Evolutionary conservation across 2,888 invertebrate genomes (phyloP), one percentile per base, ranked within the genome.

Genomic region (Cetonia aurata): DNA sequence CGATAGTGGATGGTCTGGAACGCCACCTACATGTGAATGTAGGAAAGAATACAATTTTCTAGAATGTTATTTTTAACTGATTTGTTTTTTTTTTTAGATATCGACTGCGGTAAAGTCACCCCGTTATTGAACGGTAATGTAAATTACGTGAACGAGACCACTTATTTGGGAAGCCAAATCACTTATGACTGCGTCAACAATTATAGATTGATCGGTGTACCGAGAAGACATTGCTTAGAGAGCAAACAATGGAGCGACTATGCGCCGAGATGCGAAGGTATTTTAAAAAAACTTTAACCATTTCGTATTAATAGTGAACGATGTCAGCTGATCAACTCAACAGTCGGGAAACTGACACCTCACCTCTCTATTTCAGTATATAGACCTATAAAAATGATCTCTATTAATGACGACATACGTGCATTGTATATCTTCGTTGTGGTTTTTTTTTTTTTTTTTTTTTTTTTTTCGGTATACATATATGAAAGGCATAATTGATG

Each of bases 221-320:
- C 90, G 0, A 88, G 90, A 56, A 86, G 96, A 70, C 86, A 87
- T 15, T 96, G 96, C 79, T 86, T 90, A 48, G 91, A 92, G 74
- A 91, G 90, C 71, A 92, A 90, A 67, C 89, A 90, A 78, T 96
- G 96, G 96, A 95, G 93, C 79, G 95, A 94, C 73, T 86, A 88
- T 0, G 89, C 93, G 0, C 96, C 96, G 0, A 91, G 92, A 85
- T 96, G 96, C 83, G 95, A 96, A 91, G 93, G 93, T 92, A 86
- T 69, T 41, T 15, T 17, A 25, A 25, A 3, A 25, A 25, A 25
- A 4, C 1, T 3, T 44, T 6, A 48, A 53, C 10, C 48, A 62
- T 4, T 17, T 44, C 19, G 44, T 31, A 70, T 59, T 59, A 13
- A n/a, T n/a, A n/a, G n/a, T n/a, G n/a, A n/a, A n/a, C n/a, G n/a